Evolutionary conservation across 2,888 invertebrate genomes (phyloP).

Genomic region (Acrobasis repandana): DNA sequence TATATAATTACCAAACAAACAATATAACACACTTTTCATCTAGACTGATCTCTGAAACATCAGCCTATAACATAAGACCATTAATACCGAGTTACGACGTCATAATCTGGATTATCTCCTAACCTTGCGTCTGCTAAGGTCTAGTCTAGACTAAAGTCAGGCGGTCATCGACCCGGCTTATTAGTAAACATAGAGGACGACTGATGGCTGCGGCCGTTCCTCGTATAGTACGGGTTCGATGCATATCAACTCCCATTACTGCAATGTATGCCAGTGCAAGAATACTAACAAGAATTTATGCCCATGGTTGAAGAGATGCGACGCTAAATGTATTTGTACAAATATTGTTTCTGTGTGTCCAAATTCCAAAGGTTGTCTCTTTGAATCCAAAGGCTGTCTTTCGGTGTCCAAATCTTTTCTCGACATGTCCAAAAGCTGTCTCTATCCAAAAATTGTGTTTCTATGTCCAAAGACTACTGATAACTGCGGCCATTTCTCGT

Average conservation of each 20-base stretch:
- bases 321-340: no score
- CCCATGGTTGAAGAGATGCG: neutral
- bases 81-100: neutral
- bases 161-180: conserved; percentile 33
- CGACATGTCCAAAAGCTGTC: no score
- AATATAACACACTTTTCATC: no score
- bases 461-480: conserved; percentile 12
- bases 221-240: conserved; percentile 15
- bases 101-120: conserved; percentile 18
- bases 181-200: conserved; percentile 33
- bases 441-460: no score
- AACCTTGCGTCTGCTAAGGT: conserved; percentile 24
- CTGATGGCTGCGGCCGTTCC: conserved; percentile 11
- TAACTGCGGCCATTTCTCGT: conserved; percentile 3
- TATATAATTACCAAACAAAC: no score
- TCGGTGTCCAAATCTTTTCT: no score
- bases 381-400: no score
- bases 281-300: neutral
- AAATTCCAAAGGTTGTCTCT: no score
- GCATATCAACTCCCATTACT: conserved; percentile 21
- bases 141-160: conserved; percentile 23
- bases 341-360: no score
- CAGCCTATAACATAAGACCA: neutral
- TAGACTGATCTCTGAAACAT: neutral
- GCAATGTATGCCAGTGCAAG: neutral